Base-by-base conservation (phyloP, 2,888 invertebrate species). In the Diarsia dahlii region DNA sequence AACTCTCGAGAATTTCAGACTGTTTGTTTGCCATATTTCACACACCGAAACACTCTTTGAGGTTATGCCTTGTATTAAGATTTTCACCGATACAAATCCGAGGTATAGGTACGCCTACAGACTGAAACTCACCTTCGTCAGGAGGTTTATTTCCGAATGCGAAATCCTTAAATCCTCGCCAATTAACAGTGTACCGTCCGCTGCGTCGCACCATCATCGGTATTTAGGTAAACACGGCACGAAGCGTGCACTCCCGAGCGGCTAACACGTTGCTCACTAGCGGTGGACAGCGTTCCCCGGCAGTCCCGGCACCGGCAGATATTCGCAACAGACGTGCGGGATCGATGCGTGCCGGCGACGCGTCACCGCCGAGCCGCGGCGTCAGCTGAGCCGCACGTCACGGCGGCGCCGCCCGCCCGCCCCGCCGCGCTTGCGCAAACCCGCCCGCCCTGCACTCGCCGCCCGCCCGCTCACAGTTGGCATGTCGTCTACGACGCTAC, bases 141-240 rank as follows among this genome's bases (percentile, higher is more conserved):
- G 95, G 96, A 78, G 96, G 96, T 88, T 96, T 96, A 91, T 93
- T 96, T 68, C 95, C 95, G 85, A 95, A 92, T 64, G 95, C 91
- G 87, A 95, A 95, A 85, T 97, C 97, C 89, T 93, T 94, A 91
- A 96, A 96, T 71, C 97, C 96, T 87, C 96, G 93, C 95, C 96
- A 96, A 91, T 96, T 96, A 87, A 96, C 96, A 80, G 96, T 96
- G 91, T 96, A 97, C 58, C 97, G 95, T 85, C 97, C 97, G 91
- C 96, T 95, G 87, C 96, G 95, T 91, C 96, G 92, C 88, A 95
- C 96, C 94, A 97, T 96, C 96, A 96, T 97, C 86, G 91, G 89
- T 87, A 89, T 76, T 86, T 80, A 71, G 80, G 85, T 85, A 84
- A 86, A 84, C 87, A 88, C 83, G 78, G 86, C 87, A 81, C 84